Evolutionary conservation across 2,113 vertebrate genomes (phyloP), one percentile per base, ranked within the genome.

Genomic region (Ptilonorhynchus violaceus): DNA sequence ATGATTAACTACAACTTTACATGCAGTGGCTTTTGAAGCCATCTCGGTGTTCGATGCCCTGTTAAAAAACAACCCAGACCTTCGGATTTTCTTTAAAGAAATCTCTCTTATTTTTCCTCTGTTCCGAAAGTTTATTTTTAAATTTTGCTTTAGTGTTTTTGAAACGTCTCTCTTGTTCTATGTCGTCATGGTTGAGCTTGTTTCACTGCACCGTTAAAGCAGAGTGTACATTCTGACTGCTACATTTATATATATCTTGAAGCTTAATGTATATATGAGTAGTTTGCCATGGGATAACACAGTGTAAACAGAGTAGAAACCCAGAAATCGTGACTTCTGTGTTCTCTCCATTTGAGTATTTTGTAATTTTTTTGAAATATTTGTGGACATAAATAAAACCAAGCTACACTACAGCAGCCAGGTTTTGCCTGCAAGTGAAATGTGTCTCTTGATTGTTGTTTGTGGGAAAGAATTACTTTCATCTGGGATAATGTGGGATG

Each of bases 361-460:
- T 99, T 99, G 99, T 99, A 99, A 99, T 99, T 99, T 99, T 99
- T 99, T 99, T 99, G 99, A 99, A 99, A 99, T 99, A 99, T 99
- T 99, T 99, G 99, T 99, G 99, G 98, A 99, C 99, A 99, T 99
- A 99, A 99, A 99, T 99, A 99, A 99, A 98, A 99, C 99, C 99
- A 98, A 99, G 99, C 99, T 99, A 99, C 99, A 99, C 99, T 99
- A 99, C 99, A 99, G 93, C 39, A 72, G 85, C 96, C 93, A 80
- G 84, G 96, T 95, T 97, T 79, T 86, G 90, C 97, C 95, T 96
- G 66, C 86, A 83, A 42, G 76, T 53, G 64, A 35, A 31, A 83
- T 89, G 92, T 93, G 91, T 89, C 82, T 96, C 5, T 97, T 97
- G 83, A 69, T 94, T 91, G 87, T 58, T 31, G 74, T 41, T 37